These are phyloP conservation scores for Sorex maritimensis DNA, from an alignment of 2,797 vertebrate species.

Conservation along the genomic window DNA sequence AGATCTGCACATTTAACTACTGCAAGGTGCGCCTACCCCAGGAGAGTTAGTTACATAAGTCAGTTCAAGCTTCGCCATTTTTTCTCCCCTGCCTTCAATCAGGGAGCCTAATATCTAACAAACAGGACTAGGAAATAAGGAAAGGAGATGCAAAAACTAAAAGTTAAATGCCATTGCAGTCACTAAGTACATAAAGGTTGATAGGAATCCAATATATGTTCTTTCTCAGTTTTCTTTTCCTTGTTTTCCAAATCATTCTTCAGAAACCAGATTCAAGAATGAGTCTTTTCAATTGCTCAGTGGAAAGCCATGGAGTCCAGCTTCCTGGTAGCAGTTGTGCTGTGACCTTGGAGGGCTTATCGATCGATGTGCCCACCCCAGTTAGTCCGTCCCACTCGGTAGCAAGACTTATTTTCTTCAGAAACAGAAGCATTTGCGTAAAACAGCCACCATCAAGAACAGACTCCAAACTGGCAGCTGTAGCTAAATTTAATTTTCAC, in stretches of 20 bases:
- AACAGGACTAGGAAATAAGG: neutral
- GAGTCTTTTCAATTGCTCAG: neutral
- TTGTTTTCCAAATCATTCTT: constrained; percentile 25
- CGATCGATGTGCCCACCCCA: neutral
- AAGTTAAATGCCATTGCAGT: neutral
- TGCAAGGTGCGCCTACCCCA: neutral
- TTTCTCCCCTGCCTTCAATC: neutral
- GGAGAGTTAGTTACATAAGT: neutral
- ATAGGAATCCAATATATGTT: neutral
- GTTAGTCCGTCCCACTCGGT: neutral
- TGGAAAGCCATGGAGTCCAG: neutral
- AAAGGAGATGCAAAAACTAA: constrained; percentile 14
- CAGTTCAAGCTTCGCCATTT: no score
- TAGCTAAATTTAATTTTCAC: constrained; percentile 84
- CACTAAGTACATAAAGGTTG: neutral
- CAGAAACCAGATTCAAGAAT: constrained; percentile 28
- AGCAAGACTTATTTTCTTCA: constrained; percentile 67
- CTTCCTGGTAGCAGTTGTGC: neutral
- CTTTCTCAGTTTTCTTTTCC: neutral
- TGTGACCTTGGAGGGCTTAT: neutral
- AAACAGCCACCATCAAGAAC: constrained; percentile 60
- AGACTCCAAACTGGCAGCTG: constrained; percentile 73
- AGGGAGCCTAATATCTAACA: neutral
- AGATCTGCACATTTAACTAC: neutral
- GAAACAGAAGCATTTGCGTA: constrained; percentile 72